Conservation (phyloP, 1,140 invertebrate species). For the Ips nitidus region DNA sequence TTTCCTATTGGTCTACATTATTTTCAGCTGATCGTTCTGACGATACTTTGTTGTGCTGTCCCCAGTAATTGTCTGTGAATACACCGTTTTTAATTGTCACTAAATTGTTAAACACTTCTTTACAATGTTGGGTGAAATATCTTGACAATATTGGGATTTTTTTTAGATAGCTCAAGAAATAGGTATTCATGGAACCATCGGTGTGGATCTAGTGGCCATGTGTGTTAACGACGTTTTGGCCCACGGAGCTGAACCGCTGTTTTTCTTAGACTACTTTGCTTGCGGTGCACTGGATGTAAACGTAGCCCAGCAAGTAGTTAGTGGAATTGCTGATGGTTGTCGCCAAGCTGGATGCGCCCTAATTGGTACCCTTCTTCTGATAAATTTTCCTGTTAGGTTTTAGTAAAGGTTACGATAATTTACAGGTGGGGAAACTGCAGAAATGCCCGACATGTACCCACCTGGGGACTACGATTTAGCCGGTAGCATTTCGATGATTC, state of each 20-base stretch:
- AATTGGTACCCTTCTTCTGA: constrained; percentile 65
- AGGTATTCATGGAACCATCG: constrained; percentile 80
- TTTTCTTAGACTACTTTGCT: constrained; percentile 96
- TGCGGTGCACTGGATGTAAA: constrained; percentile 81
- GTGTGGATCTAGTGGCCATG: constrained; percentile 96
- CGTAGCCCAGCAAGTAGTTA: constrained; percentile 74
- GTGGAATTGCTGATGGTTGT: constrained; percentile 87
- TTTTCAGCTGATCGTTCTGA: too few species aligned
- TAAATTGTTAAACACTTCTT: too few species aligned
- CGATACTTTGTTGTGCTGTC: too few species aligned
- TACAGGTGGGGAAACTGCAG: constrained; percentile 89
- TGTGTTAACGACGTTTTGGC: constrained; percentile 96
- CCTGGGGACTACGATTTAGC: constrained; percentile 90
- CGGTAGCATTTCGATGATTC: constrained; percentile 49
- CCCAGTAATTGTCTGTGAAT: too few species aligned
- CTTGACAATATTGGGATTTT: too few species aligned
- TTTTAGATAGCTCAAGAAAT: constrained; percentile 78
- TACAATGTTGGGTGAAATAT: too few species aligned
- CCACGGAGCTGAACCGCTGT: constrained; percentile 91
- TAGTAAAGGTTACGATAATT: background rate
- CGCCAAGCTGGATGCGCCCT: constrained; percentile 82
- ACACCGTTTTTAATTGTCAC: too few species aligned
- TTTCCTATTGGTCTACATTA: too few species aligned
- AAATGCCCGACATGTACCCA: constrained; percentile 93
- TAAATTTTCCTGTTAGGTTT: too few species aligned